Percentiles rank a stretch among this genome's conserved stretches.
These are phyloP conservation scores for Drosophila persimilis DNA, from an alignment of 1,140 invertebrate genomes.

Conservation along the genomic window DNA sequence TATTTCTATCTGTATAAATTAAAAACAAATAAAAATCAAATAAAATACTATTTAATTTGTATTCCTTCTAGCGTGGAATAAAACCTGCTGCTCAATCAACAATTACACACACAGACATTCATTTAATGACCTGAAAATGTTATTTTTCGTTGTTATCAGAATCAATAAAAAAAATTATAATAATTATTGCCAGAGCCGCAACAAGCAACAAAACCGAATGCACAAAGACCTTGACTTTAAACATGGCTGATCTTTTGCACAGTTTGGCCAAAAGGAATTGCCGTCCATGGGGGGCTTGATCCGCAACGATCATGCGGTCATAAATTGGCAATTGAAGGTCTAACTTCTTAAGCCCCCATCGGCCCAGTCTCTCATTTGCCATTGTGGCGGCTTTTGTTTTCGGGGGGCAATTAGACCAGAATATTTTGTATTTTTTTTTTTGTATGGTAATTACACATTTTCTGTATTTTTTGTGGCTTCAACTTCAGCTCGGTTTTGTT, in stretches of 20 bases:
- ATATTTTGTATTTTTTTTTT: slow-evolving; percentile 53
- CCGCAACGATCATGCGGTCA: slow-evolving; percentile 25
- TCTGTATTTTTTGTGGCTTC: slow-evolving; percentile 27
- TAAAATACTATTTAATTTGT: slow-evolving; percentile 17
- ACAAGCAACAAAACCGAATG: slow-evolving; percentile 13
- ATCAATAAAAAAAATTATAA: slow-evolving; percentile 44
- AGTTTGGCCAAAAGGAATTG: slow-evolving; percentile 39
- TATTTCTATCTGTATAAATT: not conserved
- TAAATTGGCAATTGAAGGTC: slow-evolving; percentile 66
- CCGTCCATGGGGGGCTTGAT: slow-evolving; percentile 12
- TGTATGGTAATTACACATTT: slow-evolving; percentile 68
- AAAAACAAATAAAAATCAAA: slow-evolving; percentile 22
- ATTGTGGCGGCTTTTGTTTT: slow-evolving; percentile 43
- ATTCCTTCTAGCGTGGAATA: not conserved
- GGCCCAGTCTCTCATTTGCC: slow-evolving; percentile 16
- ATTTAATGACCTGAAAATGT: slow-evolving; percentile 29
- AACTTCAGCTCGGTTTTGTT: slow-evolving; percentile 40
- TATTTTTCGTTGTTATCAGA: slow-evolving; percentile 35
- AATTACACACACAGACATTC: slow-evolving; percentile 28
- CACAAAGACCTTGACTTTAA: slow-evolving; percentile 56
- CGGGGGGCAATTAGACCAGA: slow-evolving; percentile 57
- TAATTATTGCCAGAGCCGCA: slow-evolving; percentile 50
- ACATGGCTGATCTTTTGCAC: slow-evolving; percentile 33
- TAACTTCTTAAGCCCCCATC: slow-evolving; percentile 6
- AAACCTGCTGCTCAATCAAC: slow-evolving; percentile 6